Conservation (phyloP, 2,888 invertebrate species). For the Mycalesis mineus region DNA sequence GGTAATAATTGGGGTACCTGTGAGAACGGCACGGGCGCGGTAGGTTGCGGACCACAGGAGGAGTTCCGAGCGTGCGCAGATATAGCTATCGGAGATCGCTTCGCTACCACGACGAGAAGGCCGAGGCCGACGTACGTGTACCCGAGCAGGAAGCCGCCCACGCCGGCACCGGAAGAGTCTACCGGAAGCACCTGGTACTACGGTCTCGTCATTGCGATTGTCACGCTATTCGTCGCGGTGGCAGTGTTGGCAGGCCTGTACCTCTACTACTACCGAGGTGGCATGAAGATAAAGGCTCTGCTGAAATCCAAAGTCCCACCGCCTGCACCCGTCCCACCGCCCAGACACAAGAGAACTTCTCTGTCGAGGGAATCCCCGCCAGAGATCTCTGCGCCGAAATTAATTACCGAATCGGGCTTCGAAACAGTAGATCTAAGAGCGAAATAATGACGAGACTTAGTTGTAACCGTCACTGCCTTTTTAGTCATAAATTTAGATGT, state of each 20-base stretch:
- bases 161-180: constrained; percentile 64
- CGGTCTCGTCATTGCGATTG: constrained; percentile 79
- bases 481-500: constrained; percentile 36
- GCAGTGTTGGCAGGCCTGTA: constrained; percentile 83
- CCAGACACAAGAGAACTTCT: constrained; percentile 62
- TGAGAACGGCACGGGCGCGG: constrained; percentile 84
- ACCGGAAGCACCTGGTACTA: constrained; percentile 74
- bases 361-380: constrained; percentile 62
- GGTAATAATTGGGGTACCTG: constrained; percentile 91
- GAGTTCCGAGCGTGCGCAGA: constrained; percentile 92
- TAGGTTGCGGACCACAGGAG: constrained; percentile 93
- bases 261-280: constrained; percentile 86
- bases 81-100: constrained; percentile 81
- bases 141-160: constrained; percentile 60
- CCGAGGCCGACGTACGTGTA: constrained; percentile 70
- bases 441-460: constrained; percentile 26
- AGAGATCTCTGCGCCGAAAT: constrained; percentile 56
- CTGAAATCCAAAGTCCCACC: constrained; percentile 67
- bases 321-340: constrained; percentile 65
- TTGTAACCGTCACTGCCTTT: constrained; percentile 38
- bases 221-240: constrained; percentile 82
- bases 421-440: constrained; percentile 62
- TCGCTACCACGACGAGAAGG: constrained; percentile 61
- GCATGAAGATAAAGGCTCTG: constrained; percentile 81
- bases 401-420: constrained; percentile 66